Percentiles rank a stretch among this genome's conserved stretches.
Conservation (phyloP, 1,140 invertebrate species). For the Dendroctonus ponderosae region DNA sequence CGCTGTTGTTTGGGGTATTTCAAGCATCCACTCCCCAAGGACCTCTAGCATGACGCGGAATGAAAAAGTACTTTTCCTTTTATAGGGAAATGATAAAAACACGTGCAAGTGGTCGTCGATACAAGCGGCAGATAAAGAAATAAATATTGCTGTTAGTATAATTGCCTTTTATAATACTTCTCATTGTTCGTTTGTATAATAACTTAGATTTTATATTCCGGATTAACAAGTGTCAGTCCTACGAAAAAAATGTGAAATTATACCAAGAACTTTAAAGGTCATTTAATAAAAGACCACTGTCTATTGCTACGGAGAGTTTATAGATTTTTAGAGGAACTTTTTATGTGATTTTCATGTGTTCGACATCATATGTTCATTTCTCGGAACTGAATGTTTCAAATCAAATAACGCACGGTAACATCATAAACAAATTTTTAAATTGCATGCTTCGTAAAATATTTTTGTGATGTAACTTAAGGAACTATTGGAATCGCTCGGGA, state of each 20-base stretch:
- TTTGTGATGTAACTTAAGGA: too few species aligned
- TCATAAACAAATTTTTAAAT: not conserved
- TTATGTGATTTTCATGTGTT: too few species aligned
- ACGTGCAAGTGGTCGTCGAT: not conserved
- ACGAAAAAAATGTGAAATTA: too few species aligned
- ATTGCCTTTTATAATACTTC: slow-evolving; percentile 13
- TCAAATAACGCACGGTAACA: not conserved
- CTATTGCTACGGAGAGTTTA: too few species aligned
- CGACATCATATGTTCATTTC: too few species aligned
- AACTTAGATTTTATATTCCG: too few species aligned
- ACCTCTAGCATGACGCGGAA: not conserved
- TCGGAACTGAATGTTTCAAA: not conserved
- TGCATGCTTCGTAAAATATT: too few species aligned
- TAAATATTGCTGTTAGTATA: slow-evolving; percentile 10
- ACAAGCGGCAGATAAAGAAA: slow-evolving; percentile 13
- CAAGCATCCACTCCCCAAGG: slow-evolving; percentile 7
- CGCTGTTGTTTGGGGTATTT: slow-evolving; percentile 13
- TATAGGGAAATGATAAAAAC: slow-evolving; percentile 7
- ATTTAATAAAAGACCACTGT: too few species aligned
- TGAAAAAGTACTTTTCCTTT: slow-evolving; percentile 8
- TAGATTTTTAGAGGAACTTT: too few species aligned
- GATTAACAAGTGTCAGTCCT: too few species aligned
- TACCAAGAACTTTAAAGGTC: too few species aligned
- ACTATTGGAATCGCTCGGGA: too few species aligned
- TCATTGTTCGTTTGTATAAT: slow-evolving; percentile 6